Evolutionary conservation across 2,113 vertebrate species (phyloP).

Genomic region (Electrona antarctica): DNA sequence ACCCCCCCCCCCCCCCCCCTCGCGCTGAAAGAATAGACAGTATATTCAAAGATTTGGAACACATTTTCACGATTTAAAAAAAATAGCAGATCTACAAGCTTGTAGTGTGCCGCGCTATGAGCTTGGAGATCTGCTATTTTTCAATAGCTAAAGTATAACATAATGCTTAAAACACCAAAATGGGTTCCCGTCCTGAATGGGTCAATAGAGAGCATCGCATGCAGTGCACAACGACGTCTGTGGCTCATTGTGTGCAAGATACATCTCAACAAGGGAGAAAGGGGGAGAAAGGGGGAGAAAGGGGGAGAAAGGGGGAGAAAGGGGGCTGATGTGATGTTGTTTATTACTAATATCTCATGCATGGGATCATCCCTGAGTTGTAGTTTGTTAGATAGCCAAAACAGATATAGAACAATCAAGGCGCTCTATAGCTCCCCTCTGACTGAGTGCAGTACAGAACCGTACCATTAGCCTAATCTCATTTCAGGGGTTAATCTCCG

Average conservation of each 20-base stretch:
- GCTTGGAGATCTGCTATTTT: too few species aligned
- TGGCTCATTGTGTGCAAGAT: not conserved
- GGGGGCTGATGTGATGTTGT: not conserved
- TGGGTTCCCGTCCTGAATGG: too few species aligned
- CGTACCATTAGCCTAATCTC: slow-evolving; percentile 49
- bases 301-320: too few species aligned
- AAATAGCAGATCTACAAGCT: too few species aligned
- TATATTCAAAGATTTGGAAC: too few species aligned
- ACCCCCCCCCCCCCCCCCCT: too few species aligned
- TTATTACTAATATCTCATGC: not conserved
- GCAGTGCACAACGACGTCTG: not conserved
- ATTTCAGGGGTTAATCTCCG: slow-evolving; percentile 61
- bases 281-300: too few species aligned
- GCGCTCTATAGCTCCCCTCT: slow-evolving; percentile 22
- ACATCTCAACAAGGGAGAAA: not conserved
- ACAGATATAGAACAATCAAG: slow-evolving; percentile 40
- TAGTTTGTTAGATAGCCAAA: slow-evolving; percentile 2
- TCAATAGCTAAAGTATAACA: too few species aligned
- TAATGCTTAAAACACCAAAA: too few species aligned
- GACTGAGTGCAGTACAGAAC: slow-evolving; percentile 7
- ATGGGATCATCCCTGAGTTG: not conserved
- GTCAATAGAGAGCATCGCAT: not conserved
- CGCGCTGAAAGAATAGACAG: too few species aligned
- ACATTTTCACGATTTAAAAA: too few species aligned
- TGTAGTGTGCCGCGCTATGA: too few species aligned